Conservation (phyloP, 1,140 invertebrate species). For the Planococcus citri region DNA sequence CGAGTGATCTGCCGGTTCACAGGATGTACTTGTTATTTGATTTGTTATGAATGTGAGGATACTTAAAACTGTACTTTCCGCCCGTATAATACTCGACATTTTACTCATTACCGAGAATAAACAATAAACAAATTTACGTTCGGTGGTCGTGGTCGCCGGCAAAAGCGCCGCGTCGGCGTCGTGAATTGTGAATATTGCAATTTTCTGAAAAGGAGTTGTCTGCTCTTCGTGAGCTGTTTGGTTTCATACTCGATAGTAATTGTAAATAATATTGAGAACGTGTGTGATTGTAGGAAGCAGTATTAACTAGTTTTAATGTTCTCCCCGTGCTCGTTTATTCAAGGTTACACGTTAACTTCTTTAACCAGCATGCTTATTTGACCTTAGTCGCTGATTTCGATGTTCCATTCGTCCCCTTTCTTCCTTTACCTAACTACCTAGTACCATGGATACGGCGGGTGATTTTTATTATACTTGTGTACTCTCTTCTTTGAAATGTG, state of each 20-base stretch:
- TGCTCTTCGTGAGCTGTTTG: not conserved
- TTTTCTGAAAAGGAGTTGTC: too few relatives aligned
- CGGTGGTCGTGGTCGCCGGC: too few relatives aligned
- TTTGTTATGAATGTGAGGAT: too few relatives aligned
- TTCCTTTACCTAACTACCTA: not conserved
- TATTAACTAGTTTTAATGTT: conserved; percentile 8
- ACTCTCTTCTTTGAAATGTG: too few relatives aligned
- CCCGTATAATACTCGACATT: too few relatives aligned
- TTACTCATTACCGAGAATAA: too few relatives aligned
- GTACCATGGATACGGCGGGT: not conserved
- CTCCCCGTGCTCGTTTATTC: not conserved
- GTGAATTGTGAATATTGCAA: too few relatives aligned
- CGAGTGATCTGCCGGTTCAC: too few relatives aligned
- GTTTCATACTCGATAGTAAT: not conserved
- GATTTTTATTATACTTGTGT: not conserved
- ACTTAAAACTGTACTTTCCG: too few relatives aligned
- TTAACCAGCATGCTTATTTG: conserved; percentile 1
- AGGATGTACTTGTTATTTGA: too few relatives aligned
- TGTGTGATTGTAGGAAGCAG: conserved; percentile 1
- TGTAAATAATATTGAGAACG: not conserved
- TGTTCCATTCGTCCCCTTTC: not conserved
- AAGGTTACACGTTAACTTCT: conserved; percentile 6
- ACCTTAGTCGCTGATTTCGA: conserved; percentile 2
- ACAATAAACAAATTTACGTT: too few relatives aligned
- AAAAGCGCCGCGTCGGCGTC: too few relatives aligned